These are phyloP conservation scores for Macquaria ambigua DNA, from an alignment of 2,113 vertebrate species.

Conservation along the genomic window DNA sequence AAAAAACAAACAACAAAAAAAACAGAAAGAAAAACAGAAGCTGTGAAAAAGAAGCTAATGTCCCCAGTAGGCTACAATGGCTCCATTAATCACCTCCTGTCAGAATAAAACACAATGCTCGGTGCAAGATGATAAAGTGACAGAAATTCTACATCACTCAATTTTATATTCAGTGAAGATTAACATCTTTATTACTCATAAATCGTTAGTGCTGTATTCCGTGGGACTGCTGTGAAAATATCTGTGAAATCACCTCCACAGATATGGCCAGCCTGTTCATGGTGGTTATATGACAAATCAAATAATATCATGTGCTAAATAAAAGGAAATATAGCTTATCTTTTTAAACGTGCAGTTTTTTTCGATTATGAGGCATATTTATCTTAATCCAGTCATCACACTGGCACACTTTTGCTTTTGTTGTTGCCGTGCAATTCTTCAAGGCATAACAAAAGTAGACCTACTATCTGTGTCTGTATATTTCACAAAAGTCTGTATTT, in stretches of 20 bases:
- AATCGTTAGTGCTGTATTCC: constrained; percentile 22
- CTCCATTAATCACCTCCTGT: constrained; percentile 29
- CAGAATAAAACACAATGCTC: constrained; percentile 15
- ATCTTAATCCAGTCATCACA: constrained; percentile 33
- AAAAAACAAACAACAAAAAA: neutral
- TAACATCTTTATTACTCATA: constrained; percentile 49
- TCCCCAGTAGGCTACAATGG: neutral
- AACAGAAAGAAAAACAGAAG: neutral
- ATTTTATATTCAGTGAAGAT: constrained; percentile 47
- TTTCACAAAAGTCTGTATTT: neutral
- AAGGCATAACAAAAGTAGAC: neutral
- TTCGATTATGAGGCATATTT: constrained; percentile 10
- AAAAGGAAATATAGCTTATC: constrained; percentile 32
- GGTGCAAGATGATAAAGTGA: constrained; percentile 19
- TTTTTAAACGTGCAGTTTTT: constrained; percentile 1
- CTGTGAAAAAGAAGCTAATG: constrained; percentile 26
- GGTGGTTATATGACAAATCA: constrained; percentile 9
- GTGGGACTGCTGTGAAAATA: constrained; percentile 26
- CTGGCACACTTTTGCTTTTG: neutral
- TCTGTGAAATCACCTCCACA: constrained; percentile 44
- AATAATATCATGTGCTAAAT: constrained; percentile 25
- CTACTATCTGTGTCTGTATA: neutral
- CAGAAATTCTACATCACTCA: constrained; percentile 35
- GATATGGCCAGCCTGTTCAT: constrained; percentile 7
- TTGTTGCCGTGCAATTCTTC: neutral